Evolutionary conservation across 1,140 invertebrate species (phyloP), one percentile per base, ranked within the genome.

Genomic region (Drosophila kohkoa): DNA sequence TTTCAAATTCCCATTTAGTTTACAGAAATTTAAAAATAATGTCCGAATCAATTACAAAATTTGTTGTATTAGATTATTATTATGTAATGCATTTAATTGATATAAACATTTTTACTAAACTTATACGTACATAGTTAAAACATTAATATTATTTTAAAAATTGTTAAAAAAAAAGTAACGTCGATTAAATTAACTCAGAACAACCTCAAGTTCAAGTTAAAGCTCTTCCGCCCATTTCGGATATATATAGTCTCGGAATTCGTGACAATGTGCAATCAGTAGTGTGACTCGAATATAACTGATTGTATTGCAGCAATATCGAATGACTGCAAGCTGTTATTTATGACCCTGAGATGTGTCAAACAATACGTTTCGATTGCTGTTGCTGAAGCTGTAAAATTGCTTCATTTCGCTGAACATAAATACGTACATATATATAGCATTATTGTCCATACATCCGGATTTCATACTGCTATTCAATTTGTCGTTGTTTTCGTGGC

Each of bases 371-470:
- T 58, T 75, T 75, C 71, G 60, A 82, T 79, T 82, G 70, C 65
- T 65, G 70, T 68, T 48, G 60, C 60, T 49, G 62, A 46, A 59
- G 62, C 52, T 65, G 46, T 81, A 30, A 51, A 75, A 77, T 81
- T 75, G 58, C 43, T 72, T 70, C 30, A 8, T 77, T 75, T 77
- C 41, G 64, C 48, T 30, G 49, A 15, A 46, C 64, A 68, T 52
- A 59, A 59, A 67, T 86, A 86, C 69, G 51, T 81, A 70, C 79
- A 66, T 86, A 87, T 70, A 57, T 79, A 74, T 79, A 67, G 82
- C 68, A 77, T 68, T 69, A 58, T 71, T 74, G 70, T 52, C 65
- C 8, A 20, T 64, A 45, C 1, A 65, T 7, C 41, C 11, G n/a
- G 41, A 16, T 30, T 16, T 35, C 5, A 10, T 15, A 55, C 5